These are phyloP conservation scores for Noctua pronuba DNA, from an alignment of 2,888 invertebrate species.

Conservation along the genomic window DNA sequence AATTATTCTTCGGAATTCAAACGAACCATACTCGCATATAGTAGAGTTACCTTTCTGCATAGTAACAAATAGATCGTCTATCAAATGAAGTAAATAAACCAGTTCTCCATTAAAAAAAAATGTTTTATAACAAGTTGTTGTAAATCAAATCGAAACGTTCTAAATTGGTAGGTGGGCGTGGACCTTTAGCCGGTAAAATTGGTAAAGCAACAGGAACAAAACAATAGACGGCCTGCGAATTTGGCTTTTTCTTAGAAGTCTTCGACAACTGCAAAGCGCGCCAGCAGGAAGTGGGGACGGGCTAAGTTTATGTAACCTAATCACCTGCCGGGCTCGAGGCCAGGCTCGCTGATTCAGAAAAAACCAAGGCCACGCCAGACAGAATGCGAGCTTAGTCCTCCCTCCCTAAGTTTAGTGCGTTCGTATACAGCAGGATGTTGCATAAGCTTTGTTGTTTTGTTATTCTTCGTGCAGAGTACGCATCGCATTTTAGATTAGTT, in stretches of 20 bases:
- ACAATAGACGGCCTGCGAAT: slow-evolving; percentile 83
- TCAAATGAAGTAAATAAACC: slow-evolving; percentile 10
- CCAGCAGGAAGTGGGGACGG: slow-evolving; percentile 89
- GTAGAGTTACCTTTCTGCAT: slow-evolving; percentile 24
- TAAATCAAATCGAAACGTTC: slow-evolving; percentile 30
- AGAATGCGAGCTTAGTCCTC: slow-evolving; percentile 82
- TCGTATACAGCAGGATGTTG: slow-evolving; percentile 87
- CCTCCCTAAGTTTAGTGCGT: slow-evolving; percentile 79
- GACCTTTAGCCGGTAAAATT: slow-evolving; percentile 78
- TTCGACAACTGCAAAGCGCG: slow-evolving; percentile 88
- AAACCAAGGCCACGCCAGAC: slow-evolving; percentile 87
- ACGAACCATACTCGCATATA: slow-evolving; percentile 19
- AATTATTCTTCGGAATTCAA: slow-evolving; percentile 59
- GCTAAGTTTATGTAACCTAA: slow-evolving; percentile 90
- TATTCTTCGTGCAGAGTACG: slow-evolving; percentile 82
- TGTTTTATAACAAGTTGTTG: slow-evolving; percentile 13
- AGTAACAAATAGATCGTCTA: slow-evolving; percentile 3
- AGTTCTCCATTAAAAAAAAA: not conserved
- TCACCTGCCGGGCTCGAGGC: slow-evolving; percentile 89
- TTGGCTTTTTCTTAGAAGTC: slow-evolving; percentile 87
- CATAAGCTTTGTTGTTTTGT: slow-evolving; percentile 90
- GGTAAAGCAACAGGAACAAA: slow-evolving; percentile 83
- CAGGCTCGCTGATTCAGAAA: slow-evolving; percentile 83
- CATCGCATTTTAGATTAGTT: slow-evolving; percentile 88
- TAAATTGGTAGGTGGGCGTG: slow-evolving; percentile 68